These are phyloP conservation scores for Lingula anatina DNA, from an alignment of 2,888 invertebrate species.

Conservation along the genomic window DNA sequence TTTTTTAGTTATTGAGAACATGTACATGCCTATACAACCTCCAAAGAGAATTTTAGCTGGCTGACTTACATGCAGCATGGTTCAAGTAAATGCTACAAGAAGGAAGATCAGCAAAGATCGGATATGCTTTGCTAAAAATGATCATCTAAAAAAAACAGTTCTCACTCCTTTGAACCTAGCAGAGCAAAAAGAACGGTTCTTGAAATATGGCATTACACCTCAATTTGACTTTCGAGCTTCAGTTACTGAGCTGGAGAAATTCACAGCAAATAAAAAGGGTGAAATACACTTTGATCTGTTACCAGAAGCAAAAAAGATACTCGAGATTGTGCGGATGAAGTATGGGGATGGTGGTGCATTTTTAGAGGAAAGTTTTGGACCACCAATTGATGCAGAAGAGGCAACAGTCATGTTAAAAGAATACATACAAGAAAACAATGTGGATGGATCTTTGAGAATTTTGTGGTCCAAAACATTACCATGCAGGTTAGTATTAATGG, in stretches of 20 bases:
- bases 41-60: too few relatives aligned
- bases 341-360: constrained; percentile 39
- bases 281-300: constrained; percentile 39
- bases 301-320: constrained; percentile 34
- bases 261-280: constrained; percentile 26
- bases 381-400: constrained; percentile 27
- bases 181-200: constrained; percentile 42
- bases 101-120: too few relatives aligned
- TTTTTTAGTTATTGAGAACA: too few relatives aligned
- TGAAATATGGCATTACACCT: constrained; percentile 37
- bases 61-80: too few relatives aligned
- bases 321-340: constrained; percentile 31
- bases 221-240: constrained; percentile 27
- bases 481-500: constrained; percentile 31
- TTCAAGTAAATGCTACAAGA: too few relatives aligned
- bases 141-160: too few relatives aligned
- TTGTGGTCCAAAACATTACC: constrained; percentile 43
- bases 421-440: constrained; percentile 37
- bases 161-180: constrained; percentile 40
- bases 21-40: too few relatives aligned
- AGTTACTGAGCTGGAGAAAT: constrained; percentile 23
- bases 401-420: constrained; percentile 36
- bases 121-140: too few relatives aligned
- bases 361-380: constrained; percentile 32
- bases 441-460: constrained; percentile 40